Conservation (phyloP, 2,113 vertebrate species). For the Clinocottus analis region DNA sequence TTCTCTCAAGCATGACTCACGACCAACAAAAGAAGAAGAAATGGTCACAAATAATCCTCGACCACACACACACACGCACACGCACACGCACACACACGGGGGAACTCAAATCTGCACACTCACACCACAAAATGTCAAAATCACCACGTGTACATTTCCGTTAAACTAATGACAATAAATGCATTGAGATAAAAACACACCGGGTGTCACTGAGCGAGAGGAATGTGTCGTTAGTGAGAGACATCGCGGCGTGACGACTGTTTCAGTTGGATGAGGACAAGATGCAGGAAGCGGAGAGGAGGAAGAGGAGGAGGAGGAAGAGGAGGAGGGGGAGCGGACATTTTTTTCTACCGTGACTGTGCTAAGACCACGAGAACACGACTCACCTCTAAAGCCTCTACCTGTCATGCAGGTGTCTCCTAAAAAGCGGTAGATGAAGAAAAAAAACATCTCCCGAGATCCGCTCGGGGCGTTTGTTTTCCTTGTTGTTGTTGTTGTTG, state of each 20-base stretch:
- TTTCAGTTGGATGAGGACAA: conserved; percentile 4
- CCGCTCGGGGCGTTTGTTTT: conserved; percentile 4
- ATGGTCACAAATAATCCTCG: conserved; percentile 30
- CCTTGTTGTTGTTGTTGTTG: background rate
- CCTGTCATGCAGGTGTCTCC: conserved; percentile 74
- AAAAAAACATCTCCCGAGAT: conserved; percentile 59
- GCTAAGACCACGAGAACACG: conserved; percentile 64
- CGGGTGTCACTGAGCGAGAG: conserved; percentile 52
- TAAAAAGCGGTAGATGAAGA: conserved; percentile 76
- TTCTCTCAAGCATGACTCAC: conserved; percentile 39
- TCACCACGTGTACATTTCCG: conserved; percentile 33
- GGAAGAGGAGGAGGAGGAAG: too few species aligned
- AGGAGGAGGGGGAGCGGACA: background rate
- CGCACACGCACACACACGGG: conserved; percentile 15
- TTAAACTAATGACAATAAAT: conserved; percentile 48
- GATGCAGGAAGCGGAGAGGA: conserved; percentile 41
- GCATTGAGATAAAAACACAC: conserved; percentile 31
- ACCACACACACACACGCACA: background rate
- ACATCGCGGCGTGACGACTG: conserved; percentile 37
- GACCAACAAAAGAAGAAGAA: conserved; percentile 22
- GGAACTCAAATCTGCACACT: conserved; percentile 17
- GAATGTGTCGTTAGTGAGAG: conserved; percentile 71
- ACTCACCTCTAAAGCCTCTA: conserved; percentile 69
- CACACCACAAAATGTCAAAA: conserved; percentile 54
- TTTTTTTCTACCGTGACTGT: conserved; percentile 41